Percentiles rank a stretch among this genome's conserved stretches.
These are phyloP conservation scores for Oasisia sp. DNA, from an alignment of 2,888 invertebrate genomes.

Conservation along the genomic window DNA sequence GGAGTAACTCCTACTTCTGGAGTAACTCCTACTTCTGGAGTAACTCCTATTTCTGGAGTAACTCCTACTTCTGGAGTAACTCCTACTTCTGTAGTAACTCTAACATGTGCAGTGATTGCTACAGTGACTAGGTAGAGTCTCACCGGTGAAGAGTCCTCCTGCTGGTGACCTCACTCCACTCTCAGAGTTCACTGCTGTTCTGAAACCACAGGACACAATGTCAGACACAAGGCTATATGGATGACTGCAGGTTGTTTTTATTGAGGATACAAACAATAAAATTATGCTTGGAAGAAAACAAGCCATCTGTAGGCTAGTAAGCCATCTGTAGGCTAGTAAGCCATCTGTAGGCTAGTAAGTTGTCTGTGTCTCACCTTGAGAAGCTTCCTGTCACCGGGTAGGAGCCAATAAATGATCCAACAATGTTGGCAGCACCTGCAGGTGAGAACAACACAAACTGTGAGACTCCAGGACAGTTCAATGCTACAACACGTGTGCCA, in stretches of 20 bases:
- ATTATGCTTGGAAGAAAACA: too few species aligned
- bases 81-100: too few species aligned
- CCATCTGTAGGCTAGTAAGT: background rate
- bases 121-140: background rate
- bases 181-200: conserved; percentile 84
- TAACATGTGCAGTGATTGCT: too few species aligned
- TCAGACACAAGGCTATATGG: background rate
- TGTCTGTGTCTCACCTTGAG: conserved; percentile 17
- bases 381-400: conserved; percentile 25
- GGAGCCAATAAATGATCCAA: background rate
- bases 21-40: too few species aligned
- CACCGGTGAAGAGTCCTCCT: conserved; percentile 70
- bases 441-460: background rate
- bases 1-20: too few species aligned
- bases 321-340: background rate
- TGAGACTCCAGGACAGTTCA: background rate
- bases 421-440: conserved; percentile 25
- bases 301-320: background rate
- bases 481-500: background rate
- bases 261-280: background rate
- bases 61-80: too few species aligned
- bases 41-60: too few species aligned
- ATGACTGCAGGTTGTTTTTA: too few species aligned
- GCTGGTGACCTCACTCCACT: conserved; percentile 88
- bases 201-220: conserved; percentile 32